Percentiles rank a stretch among this genome's conserved stretches.
These are phyloP conservation scores for Corythaeola cristata DNA, from an alignment of 2,113 vertebrate genomes.

Conservation along the genomic window DNA sequence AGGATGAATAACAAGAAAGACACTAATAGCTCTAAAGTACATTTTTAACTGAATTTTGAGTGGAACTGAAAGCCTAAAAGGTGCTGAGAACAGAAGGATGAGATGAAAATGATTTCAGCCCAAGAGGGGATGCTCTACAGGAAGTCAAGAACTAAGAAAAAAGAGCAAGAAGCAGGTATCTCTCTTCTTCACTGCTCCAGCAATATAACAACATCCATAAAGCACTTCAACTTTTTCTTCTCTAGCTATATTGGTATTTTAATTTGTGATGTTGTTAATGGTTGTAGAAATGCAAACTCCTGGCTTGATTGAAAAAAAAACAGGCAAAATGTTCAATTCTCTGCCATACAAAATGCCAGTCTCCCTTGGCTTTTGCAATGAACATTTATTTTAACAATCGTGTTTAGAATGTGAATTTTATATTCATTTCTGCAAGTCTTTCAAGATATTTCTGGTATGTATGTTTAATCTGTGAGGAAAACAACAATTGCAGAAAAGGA, in stretches of 20 bases:
- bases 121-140: background rate
- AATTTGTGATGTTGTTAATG: background rate
- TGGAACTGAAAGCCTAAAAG: background rate
- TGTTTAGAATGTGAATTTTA: background rate
- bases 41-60: background rate
- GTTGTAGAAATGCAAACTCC: background rate
- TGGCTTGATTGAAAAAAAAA: background rate
- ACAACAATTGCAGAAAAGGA: background rate
- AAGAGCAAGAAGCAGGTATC: background rate
- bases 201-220: background rate
- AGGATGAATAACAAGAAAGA: background rate
- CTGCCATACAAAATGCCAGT: background rate
- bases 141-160: background rate
- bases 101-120: background rate
- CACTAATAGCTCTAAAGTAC: background rate
- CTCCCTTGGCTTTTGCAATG: background rate
- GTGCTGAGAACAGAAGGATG: background rate
- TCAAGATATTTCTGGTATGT: background rate
- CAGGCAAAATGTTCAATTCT: background rate
- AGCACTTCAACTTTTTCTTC: background rate
- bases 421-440: background rate
- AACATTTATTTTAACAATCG: background rate
- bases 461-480: background rate
- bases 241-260: background rate
- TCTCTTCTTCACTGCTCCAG: background rate